phyloP scores from a whole-genome alignment of 2,797 vertebrate genomes.

The Tauraco hartlaubi region DNA sequence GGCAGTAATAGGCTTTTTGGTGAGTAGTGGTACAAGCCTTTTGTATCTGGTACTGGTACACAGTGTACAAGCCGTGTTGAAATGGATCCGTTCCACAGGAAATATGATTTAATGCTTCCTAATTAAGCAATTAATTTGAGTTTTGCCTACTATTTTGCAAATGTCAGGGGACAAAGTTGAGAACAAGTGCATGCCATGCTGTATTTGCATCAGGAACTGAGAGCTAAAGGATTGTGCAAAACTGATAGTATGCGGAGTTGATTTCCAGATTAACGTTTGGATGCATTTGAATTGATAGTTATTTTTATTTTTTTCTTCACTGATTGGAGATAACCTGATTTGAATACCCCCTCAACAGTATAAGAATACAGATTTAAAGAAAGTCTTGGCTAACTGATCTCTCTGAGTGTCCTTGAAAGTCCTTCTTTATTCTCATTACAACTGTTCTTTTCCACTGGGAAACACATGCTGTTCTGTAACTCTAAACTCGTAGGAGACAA shows the following conservation, averaged over 20 bases:
- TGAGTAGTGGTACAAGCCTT: conserved; percentile 14
- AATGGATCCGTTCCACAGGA: not conserved
- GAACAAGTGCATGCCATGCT: not conserved
- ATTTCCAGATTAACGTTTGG: not conserved
- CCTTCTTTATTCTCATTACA: conserved; percentile 46
- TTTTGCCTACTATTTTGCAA: conserved; percentile 14
- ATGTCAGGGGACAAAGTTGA: conserved; percentile 9
- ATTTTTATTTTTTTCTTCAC: not conserved
- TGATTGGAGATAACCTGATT: not conserved
- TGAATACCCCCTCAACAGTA: not conserved
- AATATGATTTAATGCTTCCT: conserved; percentile 34
- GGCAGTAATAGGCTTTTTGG: not conserved
- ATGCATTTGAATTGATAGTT: not conserved
- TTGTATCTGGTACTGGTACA: not conserved
- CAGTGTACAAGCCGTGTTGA: not conserved
- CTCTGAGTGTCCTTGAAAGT: conserved; percentile 51
- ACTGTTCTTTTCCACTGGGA: conserved; percentile 51
- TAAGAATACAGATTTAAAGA: conserved; percentile 19
- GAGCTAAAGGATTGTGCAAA: not conserved
- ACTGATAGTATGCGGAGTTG: not conserved
- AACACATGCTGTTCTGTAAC: conserved; percentile 58
- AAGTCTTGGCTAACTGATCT: conserved; percentile 18
- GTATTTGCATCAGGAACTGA: not conserved
- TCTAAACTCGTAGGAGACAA: conserved; percentile 38
- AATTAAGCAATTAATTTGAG: conserved; percentile 40